Percentiles rank a stretch among this genome's conserved stretches.
Evolutionary conservation across 1,140 invertebrate species (phyloP).

Genomic region (Chironomus striatipennis): DNA sequence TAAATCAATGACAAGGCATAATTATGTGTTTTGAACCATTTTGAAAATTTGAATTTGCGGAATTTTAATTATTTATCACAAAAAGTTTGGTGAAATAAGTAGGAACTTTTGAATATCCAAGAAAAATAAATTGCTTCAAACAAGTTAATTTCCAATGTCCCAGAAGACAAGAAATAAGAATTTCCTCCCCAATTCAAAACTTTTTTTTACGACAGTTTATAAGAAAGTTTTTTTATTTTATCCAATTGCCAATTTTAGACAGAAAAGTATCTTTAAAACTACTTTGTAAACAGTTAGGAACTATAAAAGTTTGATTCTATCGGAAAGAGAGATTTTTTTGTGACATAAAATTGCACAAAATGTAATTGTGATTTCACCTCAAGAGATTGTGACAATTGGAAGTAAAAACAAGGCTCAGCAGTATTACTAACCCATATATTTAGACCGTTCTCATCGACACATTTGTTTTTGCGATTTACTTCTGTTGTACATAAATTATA

Average conservation of each 20-base stretch:
- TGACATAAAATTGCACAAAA: too few relatives aligned
- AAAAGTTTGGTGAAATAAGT: too few relatives aligned
- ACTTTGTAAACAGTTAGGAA: not conserved
- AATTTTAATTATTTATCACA: too few relatives aligned
- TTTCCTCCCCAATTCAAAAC: slow-evolving; percentile 5
- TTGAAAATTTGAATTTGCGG: too few relatives aligned
- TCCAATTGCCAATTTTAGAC: not conserved
- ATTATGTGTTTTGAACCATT: too few relatives aligned
- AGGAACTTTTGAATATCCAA: too few relatives aligned
- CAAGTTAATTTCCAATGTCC: not conserved
- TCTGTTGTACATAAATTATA: not conserved
- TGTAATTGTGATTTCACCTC: too few relatives aligned
- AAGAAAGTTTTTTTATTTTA: not conserved
- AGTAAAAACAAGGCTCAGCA: not conserved
- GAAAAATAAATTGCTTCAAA: too few relatives aligned
- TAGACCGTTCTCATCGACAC: not conserved
- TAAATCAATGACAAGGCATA: too few relatives aligned
- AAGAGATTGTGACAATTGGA: too few relatives aligned
- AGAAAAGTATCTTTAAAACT: not conserved
- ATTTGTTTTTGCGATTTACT: not conserved
- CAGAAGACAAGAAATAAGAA: not conserved
- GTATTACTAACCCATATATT: not conserved
- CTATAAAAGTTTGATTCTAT: not conserved
- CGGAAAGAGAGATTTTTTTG: too few relatives aligned
- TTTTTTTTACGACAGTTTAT: not conserved